These are phyloP conservation scores for Esox niger DNA, from an alignment of 2,113 vertebrate genomes.

Conservation along the genomic window DNA sequence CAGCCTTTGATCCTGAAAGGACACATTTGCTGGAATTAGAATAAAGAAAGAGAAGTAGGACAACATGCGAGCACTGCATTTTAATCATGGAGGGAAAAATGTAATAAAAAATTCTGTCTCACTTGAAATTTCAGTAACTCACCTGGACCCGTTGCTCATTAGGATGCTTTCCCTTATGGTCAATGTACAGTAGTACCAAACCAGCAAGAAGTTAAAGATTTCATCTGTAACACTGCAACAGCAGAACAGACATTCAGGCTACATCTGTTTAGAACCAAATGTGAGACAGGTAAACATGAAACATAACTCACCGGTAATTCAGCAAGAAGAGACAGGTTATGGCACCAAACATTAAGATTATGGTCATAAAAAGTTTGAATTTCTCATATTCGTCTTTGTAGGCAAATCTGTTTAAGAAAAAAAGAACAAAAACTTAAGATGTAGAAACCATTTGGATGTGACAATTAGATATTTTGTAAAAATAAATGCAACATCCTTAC, in stretches of 20 bases:
- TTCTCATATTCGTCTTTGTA: constrained; percentile 99
- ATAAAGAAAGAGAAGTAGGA: not conserved
- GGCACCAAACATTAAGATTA: constrained; percentile 92
- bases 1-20: constrained; percentile 90
- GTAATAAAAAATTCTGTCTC: not conserved
- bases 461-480: not conserved
- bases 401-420: constrained; percentile 79
- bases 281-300: not conserved
- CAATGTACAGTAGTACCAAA: constrained; percentile 97
- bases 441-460: not conserved
- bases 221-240: constrained; percentile 88
- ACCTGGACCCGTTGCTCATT: constrained; percentile 97
- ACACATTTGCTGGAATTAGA: not conserved
- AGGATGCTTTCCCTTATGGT: constrained; percentile 96
- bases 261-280: not conserved
- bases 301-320: constrained; percentile 82
- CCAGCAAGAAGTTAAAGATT: constrained; percentile 95
- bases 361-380: constrained; percentile 97
- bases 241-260: constrained; percentile 5
- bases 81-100: not conserved
- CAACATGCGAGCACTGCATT: not conserved
- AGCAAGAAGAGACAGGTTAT: constrained; percentile 90
- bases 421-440: not conserved
- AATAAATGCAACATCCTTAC: constrained; percentile 65
- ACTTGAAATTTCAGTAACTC: constrained; percentile 12